phyloP scores from a whole-genome alignment of 2,888 invertebrate species.

The Podotricha telesiphe region DNA sequence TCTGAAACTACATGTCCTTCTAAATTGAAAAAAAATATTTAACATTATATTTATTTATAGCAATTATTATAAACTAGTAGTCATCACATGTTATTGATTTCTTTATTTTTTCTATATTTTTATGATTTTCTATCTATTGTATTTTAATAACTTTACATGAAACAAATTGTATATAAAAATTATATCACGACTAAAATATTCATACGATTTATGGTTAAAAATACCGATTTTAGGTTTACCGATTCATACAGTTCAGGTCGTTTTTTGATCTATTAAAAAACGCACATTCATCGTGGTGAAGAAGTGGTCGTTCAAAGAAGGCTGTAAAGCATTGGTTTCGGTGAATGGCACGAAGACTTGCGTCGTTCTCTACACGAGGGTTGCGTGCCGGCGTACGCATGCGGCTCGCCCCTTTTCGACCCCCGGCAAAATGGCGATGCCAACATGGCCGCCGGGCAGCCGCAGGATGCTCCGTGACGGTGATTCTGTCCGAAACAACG shows the following conservation, averaged over 20 bases:
- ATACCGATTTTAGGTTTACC: constrained; percentile 72
- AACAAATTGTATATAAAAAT: background rate
- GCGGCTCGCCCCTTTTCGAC: constrained; percentile 77
- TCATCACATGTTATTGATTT: background rate
- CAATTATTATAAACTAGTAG: too few relatives aligned
- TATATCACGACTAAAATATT: constrained; percentile 46
- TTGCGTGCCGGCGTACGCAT: constrained; percentile 81
- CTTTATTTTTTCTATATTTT: background rate
- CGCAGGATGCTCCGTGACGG: constrained; percentile 79
- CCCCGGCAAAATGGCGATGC: constrained; percentile 83
- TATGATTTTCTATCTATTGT: background rate
- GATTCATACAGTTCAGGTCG: constrained; percentile 69
- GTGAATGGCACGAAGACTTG: constrained; percentile 59
- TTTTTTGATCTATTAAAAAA: constrained; percentile 77
- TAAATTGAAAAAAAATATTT: too few relatives aligned
- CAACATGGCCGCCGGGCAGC: constrained; percentile 83
- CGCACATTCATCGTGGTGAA: constrained; percentile 55
- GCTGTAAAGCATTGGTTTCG: constrained; percentile 61
- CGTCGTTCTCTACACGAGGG: constrained; percentile 67
- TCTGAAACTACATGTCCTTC: too few relatives aligned
- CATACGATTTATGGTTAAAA: too few relatives aligned
- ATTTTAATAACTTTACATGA: background rate
- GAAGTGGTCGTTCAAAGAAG: constrained; percentile 61
- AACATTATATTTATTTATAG: too few relatives aligned
- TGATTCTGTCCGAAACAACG: constrained; percentile 74